phyloP scores from a whole-genome alignment of 2,113 vertebrate species.

The Mirounga angustirostris region DNA sequence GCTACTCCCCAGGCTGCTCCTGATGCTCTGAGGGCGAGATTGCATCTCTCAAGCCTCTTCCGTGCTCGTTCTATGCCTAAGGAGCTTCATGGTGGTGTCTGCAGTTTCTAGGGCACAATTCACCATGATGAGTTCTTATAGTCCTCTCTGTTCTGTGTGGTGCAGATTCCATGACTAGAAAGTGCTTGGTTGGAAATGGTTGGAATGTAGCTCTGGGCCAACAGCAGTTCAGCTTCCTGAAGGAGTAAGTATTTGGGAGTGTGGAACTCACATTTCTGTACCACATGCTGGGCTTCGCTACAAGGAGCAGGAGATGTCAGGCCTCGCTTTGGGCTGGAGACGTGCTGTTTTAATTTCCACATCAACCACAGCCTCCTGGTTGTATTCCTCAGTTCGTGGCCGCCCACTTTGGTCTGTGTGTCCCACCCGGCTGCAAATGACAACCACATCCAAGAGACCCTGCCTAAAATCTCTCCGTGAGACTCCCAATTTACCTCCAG shows the following conservation, averaged over 20 bases:
- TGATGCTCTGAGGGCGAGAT: not conserved
- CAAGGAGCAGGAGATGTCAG: too few relatives aligned
- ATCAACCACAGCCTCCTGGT: not conserved
- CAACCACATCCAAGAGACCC: not conserved
- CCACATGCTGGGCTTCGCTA: fast-evolving
- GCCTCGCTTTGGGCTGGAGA: not conserved
- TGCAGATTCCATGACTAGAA: not conserved
- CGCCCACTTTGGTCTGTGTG: not conserved
- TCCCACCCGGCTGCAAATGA: not conserved
- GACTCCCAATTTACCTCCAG: not conserved
- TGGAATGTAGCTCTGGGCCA: not conserved
- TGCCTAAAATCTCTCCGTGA: not conserved
- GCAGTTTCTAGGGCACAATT: not conserved
- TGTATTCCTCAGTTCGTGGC: not conserved
- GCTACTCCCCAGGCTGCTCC: not conserved
- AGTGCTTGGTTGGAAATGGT: not conserved
- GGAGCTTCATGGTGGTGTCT: fast-evolving
- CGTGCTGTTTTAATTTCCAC: not conserved
- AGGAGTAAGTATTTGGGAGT: too few relatives aligned
- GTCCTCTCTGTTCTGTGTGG: not conserved
- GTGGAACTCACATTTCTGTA: not conserved
- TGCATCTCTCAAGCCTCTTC: fast-evolving
- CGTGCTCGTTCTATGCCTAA: fast-evolving
- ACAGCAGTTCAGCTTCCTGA: not conserved
- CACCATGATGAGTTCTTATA: fast-evolving